These are phyloP conservation scores for Zaprionus davidi DNA, from an alignment of 1,140 invertebrate species.

Conservation along the genomic window DNA sequence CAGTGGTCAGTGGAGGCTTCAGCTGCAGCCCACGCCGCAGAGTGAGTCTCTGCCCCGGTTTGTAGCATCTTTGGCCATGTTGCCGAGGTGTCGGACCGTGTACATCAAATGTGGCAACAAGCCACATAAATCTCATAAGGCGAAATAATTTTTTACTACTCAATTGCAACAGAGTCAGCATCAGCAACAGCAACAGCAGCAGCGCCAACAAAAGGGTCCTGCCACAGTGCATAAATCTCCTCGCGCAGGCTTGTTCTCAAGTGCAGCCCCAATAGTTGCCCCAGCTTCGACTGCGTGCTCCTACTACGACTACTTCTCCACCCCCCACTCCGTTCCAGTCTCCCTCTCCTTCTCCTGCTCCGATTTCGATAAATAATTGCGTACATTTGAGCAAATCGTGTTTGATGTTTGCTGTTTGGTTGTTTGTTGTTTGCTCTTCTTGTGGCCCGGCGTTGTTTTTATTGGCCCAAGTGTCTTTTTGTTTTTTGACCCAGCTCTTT, in stretches of 20 bases:
- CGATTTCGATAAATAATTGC: constrained; percentile 81
- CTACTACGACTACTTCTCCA: background rate
- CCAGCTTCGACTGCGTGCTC: constrained; percentile 5
- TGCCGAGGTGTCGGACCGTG: constrained; percentile 63
- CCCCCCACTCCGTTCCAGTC: background rate
- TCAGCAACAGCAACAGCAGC: constrained; percentile 18
- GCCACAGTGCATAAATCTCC: constrained; percentile 61
- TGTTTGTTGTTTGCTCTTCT: constrained; percentile 53
- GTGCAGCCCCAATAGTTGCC: constrained; percentile 43
- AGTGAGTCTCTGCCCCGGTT: constrained; percentile 1
- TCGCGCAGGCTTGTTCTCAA: constrained; percentile 52
- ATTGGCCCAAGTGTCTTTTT: constrained; percentile 57
- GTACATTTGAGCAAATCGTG: constrained; percentile 83
- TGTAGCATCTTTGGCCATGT: constrained; percentile 47
- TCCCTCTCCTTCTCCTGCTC: constrained; percentile 32
- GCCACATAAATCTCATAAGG: constrained; percentile 81
- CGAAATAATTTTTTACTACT: constrained; percentile 83
- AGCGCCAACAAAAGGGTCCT: constrained; percentile 51
- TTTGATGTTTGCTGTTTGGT: constrained; percentile 79
- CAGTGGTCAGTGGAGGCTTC: constrained; percentile 21
- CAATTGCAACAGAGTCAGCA: constrained; percentile 63
- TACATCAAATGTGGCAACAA: constrained; percentile 83
- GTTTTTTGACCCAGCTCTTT: constrained; percentile 68
- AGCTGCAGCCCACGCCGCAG: constrained; percentile 21
- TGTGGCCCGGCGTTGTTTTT: constrained; percentile 50